A percentile compares a stretch with the other conserved stretches of the same genome.
Conservation (phyloP, 2,797 vertebrate genomes). For the Pelodytes ibericus region DNA sequence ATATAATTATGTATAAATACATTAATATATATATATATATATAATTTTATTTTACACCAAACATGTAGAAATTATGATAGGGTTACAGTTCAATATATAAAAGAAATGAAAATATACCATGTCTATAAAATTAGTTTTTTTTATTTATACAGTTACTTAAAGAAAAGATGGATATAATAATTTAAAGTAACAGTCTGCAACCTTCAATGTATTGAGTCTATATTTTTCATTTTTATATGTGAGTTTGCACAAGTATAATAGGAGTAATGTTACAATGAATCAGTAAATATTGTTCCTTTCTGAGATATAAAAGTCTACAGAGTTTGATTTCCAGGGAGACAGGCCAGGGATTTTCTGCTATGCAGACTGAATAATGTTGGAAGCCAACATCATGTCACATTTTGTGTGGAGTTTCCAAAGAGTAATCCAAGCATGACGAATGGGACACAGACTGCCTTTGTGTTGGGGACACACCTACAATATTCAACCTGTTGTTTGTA, state of each 20-base stretch:
- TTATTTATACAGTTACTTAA: too few species aligned
- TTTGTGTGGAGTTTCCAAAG: constrained; percentile 85
- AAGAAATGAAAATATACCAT: too few species aligned
- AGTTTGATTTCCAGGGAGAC: constrained; percentile 87
- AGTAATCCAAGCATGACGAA: constrained; percentile 93
- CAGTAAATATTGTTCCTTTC: background rate
- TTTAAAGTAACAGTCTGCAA: too few species aligned
- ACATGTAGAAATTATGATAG: too few species aligned
- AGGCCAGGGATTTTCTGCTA: constrained; percentile 84
- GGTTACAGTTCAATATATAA: too few species aligned
- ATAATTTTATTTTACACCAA: background rate
- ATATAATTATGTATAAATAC: background rate
- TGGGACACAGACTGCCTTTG: constrained; percentile 98
- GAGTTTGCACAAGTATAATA: background rate
- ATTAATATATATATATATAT: background rate
- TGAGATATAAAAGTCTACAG: constrained; percentile 36
- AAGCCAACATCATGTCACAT: constrained; percentile 84
- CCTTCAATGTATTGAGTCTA: too few species aligned
- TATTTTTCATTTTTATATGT: too few species aligned
- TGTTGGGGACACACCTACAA: constrained; percentile 94
- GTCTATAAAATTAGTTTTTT: too few species aligned
- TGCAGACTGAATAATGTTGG: constrained; percentile 91
- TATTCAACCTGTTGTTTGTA: constrained; percentile 99
- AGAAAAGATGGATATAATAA: too few species aligned
- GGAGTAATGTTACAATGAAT: background rate